Conservation (phyloP, 2,113 vertebrate species). For the Thomomys bottae region DNA sequence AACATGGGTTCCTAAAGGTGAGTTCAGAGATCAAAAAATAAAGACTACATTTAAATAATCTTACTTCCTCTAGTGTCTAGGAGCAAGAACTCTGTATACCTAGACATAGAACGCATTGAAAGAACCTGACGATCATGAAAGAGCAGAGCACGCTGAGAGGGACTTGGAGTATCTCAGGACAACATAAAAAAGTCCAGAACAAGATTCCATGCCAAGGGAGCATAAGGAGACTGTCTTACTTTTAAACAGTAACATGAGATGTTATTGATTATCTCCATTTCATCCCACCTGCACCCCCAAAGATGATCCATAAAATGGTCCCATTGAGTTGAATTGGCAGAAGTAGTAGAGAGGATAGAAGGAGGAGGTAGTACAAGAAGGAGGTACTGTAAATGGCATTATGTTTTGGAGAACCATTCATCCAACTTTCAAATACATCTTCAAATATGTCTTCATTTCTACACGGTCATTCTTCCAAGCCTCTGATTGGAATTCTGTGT, state of each 20-base stretch:
- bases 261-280: not conserved
- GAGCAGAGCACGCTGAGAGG: not conserved
- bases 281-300: not conserved
- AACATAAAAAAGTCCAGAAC: not conserved
- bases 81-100: not conserved
- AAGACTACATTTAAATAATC: not conserved
- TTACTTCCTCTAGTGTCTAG: not conserved
- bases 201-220: not conserved
- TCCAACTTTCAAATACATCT: no score
- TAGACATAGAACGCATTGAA: not conserved
- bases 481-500: not conserved
- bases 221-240: no score
- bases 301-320: not conserved
- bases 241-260: not conserved
- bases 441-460: not conserved
- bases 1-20: not conserved
- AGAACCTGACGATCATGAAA: not conserved
- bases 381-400: not conserved
- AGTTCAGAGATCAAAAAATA: slow-evolving; percentile 25
- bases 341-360: not conserved
- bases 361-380: no score
- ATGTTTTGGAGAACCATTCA: no score
- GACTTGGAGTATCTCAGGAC: not conserved
- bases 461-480: not conserved
- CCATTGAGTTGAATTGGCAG: not conserved